Conservation (phyloP, 2,113 vertebrate genomes). For the Elephantulus edwardii region DNA sequence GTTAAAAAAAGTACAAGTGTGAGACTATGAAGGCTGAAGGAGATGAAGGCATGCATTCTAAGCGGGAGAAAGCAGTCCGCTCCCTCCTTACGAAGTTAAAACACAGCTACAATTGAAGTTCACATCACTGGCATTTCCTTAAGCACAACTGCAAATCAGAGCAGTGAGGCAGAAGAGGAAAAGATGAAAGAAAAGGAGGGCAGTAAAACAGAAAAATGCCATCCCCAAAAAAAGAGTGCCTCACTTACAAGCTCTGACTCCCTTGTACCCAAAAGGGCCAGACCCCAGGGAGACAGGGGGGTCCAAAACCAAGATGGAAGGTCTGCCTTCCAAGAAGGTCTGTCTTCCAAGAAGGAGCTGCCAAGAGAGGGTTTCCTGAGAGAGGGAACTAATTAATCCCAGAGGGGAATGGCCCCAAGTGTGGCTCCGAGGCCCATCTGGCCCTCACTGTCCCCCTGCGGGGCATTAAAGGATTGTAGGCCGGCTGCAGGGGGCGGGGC, state of each 20-base stretch:
- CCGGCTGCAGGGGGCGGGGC: rapidly evolving
- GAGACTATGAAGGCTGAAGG: not conserved
- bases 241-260: not conserved
- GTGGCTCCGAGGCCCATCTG: slow-evolving; percentile 51
- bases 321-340: no score
- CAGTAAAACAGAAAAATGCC: no score
- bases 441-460: rapidly evolving
- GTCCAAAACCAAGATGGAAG: not conserved
- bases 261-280: no score
- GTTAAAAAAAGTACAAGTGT: no score
- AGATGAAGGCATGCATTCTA: not conserved
- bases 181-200: not conserved
- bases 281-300: not conserved
- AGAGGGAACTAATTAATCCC: not conserved
- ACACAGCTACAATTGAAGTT: rapidly evolving
- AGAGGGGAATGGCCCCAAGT: not conserved
- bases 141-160: not conserved
- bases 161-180: not conserved
- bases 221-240: not conserved
- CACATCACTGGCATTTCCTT: not conserved
- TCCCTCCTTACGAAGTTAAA: no score
- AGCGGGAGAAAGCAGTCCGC: not conserved
- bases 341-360: no score
- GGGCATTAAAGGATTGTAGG: slow-evolving; percentile 54
- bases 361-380: not conserved